Evolutionary conservation across 2,888 invertebrate species (phyloP).

Genomic region (Drosophila greeni): DNA sequence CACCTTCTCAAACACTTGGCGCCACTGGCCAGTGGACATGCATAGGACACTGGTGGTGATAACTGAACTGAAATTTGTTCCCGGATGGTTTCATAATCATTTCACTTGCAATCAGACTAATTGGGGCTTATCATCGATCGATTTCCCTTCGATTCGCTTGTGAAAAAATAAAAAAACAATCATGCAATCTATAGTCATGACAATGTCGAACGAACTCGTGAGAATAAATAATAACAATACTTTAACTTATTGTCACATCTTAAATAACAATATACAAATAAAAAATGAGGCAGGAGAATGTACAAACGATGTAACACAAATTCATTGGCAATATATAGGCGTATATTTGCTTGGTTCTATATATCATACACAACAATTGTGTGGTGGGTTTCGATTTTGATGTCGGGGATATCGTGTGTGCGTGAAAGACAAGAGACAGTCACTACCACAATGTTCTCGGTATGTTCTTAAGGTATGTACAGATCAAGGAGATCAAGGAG

Average conservation of each 20-base stretch:
- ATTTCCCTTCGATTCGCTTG: conserved; percentile 21
- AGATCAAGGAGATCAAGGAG: conserved; percentile 17
- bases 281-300: conserved; percentile 16
- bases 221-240: neutral
- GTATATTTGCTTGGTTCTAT: conserved; percentile 69
- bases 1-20: neutral
- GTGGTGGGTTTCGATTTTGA: conserved; percentile 42
- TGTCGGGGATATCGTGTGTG: conserved; percentile 31
- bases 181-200: conserved; percentile 31
- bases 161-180: conserved; percentile 6
- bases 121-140: conserved; percentile 33
- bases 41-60: conserved; percentile 12
- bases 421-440: conserved; percentile 46
- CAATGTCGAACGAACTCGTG: conserved; percentile 9
- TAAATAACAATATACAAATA: conserved; percentile 39
- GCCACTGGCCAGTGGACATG: conserved; percentile 10
- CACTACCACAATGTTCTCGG: conserved; percentile 45
- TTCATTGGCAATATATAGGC: conserved; percentile 38
- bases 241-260: conserved; percentile 42
- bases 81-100: conserved; percentile 17
- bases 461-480: conserved; percentile 24
- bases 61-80: conserved; percentile 8
- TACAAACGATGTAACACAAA: conserved; percentile 42
- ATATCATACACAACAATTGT: conserved; percentile 44
- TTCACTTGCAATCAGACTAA: conserved; percentile 20